Conservation (phyloP, 2,797 vertebrate species). For the Acanthornis magna region DNA sequence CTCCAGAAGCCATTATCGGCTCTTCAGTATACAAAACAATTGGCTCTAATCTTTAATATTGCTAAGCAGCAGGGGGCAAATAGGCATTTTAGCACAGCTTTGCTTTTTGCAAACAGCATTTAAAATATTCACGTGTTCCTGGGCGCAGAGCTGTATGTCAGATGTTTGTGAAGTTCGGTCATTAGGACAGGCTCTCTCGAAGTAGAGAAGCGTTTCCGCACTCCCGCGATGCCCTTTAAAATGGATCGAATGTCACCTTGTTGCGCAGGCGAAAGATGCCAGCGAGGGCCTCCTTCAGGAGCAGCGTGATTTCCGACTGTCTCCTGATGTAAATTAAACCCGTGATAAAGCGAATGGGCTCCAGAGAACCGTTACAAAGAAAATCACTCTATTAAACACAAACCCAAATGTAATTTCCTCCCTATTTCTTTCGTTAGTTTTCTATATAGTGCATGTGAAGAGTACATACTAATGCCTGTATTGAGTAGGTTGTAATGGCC, state of each 20-base stretch:
- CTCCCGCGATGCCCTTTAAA: background rate
- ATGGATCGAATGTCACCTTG: background rate
- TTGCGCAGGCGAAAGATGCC: background rate
- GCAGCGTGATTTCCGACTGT: background rate
- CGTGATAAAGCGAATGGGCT: background rate
- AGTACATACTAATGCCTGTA: background rate
- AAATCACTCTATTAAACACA: slow-evolving; percentile 25
- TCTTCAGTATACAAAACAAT: slow-evolving; percentile 72
- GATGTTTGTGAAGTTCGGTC: slow-evolving; percentile 37
- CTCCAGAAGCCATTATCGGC: slow-evolving; percentile 61
- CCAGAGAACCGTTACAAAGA: slow-evolving; percentile 27
- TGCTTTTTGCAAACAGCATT: slow-evolving; percentile 71
- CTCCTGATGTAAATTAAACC: slow-evolving; percentile 55
- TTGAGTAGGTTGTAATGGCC: background rate
- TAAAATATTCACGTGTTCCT: slow-evolving; percentile 61
- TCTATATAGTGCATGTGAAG: background rate
- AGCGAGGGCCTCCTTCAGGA: background rate
- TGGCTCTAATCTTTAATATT: slow-evolving; percentile 76
- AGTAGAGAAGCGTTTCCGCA: background rate
- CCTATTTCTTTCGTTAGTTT: background rate
- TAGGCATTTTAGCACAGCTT: slow-evolving; percentile 70
- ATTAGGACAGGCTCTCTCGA: background rate
- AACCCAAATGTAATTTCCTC: slow-evolving; percentile 23
- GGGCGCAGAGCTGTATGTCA: slow-evolving; percentile 29
- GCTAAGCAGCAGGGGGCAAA: slow-evolving; percentile 73